Percentiles rank a stretch among this genome's conserved stretches.
phyloP scores from a whole-genome alignment of 2,797 vertebrate genomes.

The Halcyon chelicuti region DNA sequence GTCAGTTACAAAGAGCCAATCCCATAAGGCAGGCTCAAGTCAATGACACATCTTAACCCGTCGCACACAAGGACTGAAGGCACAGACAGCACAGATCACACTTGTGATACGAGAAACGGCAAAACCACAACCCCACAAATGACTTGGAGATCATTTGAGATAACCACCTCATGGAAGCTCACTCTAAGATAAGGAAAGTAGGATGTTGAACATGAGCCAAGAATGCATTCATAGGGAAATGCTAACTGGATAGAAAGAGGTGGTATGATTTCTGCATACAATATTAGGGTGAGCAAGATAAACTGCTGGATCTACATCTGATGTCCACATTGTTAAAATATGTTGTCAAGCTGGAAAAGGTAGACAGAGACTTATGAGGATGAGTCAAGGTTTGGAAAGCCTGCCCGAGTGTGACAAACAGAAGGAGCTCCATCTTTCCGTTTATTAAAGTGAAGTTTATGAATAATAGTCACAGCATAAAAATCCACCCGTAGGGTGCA shows the following conservation, averaged over 20 bases:
- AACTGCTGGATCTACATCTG: neutral
- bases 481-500: neutral
- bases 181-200: neutral
- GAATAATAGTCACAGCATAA: neutral
- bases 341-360: neutral
- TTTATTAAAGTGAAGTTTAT: conserved; percentile 23
- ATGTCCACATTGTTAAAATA: neutral
- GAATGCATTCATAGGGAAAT: neutral
- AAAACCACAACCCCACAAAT: neutral
- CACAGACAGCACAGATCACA: neutral
- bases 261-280: neutral
- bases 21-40: neutral
- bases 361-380: conserved; percentile 6
- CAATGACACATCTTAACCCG: accelerated
- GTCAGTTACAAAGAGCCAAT: neutral
- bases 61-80: neutral
- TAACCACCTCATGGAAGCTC: neutral
- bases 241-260: neutral
- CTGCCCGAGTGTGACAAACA: neutral
- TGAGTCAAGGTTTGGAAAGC: conserved; percentile 30
- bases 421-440: neutral
- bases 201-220: neutral
- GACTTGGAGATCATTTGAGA: neutral
- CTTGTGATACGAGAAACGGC: neutral
- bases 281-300: neutral